Evolutionary conservation across 2,888 invertebrate species (phyloP), one percentile per base, ranked within the genome.

Genomic region (Thera obeliscata): DNA sequence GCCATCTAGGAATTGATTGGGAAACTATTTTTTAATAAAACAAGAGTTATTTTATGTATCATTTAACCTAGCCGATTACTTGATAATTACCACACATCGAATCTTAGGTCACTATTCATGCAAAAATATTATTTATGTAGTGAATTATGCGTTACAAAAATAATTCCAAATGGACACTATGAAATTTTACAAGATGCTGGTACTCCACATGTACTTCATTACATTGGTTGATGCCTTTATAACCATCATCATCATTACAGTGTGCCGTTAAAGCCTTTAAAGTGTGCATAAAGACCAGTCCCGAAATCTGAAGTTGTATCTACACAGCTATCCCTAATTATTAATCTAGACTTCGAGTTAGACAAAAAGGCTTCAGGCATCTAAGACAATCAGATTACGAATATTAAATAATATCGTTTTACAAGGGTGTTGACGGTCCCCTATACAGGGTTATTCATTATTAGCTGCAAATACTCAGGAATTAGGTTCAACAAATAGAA

Each of bases 111-210:
- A 8, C 43, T 61, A 61, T 54, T 61, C 54, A 61, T 61, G 61
- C 61, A 61, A 61, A 61, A 61, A 61, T 61, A 61, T 55, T 9
- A 48, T 43, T 48, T 48, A n/a, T 48, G 61, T 46, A 3, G 8
- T 54, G 22, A 46, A 46, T 55, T 55, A 61, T 9, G 46, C 35
- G n/a, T 33, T 61, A 61, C 5, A 61, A 56, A 61, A 55, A 61
- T 61, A 61, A 48, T 46, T 61, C 35, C 46, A 54, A 48, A 36
- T 55, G 55, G 55, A 61, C 61, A 61, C 11, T 35, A 35, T 56
- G 38, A 38, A 43, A 57, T 3, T 33, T 33, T 3, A 1, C 22
- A 22, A 46, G 6, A 7, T 43, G 9, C 9, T 2, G 43, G 43
- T 46, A 46, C 9, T 46, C 7, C 43, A 46, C 43, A 46, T 46